phyloP scores from a whole-genome alignment of 2,113 vertebrate genomes.

The Natator depressus region DNA sequence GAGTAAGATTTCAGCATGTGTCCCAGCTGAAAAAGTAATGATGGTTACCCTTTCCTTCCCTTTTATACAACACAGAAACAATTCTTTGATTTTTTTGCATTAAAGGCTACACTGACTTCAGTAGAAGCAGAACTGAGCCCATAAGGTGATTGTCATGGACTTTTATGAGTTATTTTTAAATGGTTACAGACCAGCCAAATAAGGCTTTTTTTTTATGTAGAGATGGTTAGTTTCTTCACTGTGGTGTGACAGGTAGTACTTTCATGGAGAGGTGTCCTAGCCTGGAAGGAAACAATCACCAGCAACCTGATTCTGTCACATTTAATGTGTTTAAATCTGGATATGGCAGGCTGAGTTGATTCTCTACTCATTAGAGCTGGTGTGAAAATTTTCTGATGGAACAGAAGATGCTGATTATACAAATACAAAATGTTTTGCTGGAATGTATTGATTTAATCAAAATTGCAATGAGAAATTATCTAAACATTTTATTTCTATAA shows the following conservation, averaged over 20 bases:
- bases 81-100: neutral
- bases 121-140: neutral
- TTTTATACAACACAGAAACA: neutral
- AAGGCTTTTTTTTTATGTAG: neutral
- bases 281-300: constrained; percentile 19
- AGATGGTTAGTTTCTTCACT: constrained; percentile 3
- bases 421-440: neutral
- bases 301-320: constrained; percentile 34
- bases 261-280: neutral
- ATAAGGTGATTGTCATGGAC: neutral
- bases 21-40: neutral
- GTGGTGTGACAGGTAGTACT: constrained; percentile 20
- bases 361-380: neutral
- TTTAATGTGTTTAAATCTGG: neutral
- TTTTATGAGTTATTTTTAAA: neutral
- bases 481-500: neutral
- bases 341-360: neutral
- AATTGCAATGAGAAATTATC: constrained; percentile 38
- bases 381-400: neutral
- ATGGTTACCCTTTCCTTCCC: neutral
- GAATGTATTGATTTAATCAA: constrained; percentile 48
- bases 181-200: neutral
- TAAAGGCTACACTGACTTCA: neutral
- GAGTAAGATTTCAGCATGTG: neutral
- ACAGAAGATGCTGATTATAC: constrained; percentile 4